A percentile compares a stretch with the other conserved stretches of the same genome.
These are phyloP conservation scores for Lapara coniferarum DNA, from an alignment of 2,888 invertebrate genomes.

Conservation along the genomic window DNA sequence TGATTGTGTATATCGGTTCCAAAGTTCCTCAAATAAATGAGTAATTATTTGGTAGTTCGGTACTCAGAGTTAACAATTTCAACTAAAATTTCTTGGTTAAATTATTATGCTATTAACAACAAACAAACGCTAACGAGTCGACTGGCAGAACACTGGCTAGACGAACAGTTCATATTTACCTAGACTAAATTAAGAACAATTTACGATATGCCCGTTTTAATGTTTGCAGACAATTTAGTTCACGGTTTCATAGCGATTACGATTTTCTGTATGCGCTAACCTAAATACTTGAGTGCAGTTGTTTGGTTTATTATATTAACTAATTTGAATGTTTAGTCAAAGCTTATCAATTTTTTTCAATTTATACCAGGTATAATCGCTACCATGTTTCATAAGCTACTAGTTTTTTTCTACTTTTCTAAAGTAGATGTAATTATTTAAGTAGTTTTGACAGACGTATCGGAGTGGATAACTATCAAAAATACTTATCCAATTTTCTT, in stretches of 20 bases:
- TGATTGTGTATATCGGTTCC: not conserved
- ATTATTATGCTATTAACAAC: slow-evolving; percentile 43
- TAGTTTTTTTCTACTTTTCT: too few species aligned
- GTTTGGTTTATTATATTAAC: not conserved
- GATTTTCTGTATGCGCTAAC: slow-evolving; percentile 53
- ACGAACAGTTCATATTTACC: slow-evolving; percentile 53
- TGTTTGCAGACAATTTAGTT: slow-evolving; percentile 74
- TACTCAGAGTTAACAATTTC: slow-evolving; percentile 26
- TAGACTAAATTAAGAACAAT: slow-evolving; percentile 74
- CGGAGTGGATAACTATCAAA: too few species aligned
- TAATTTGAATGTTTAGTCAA: not conserved
- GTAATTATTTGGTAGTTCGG: not conserved
- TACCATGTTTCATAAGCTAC: too few species aligned
- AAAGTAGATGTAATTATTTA: too few species aligned
- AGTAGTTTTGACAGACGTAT: too few species aligned
- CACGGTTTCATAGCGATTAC: slow-evolving; percentile 63
- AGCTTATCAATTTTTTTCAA: not conserved
- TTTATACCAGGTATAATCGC: too few species aligned
- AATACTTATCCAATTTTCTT: too few species aligned
- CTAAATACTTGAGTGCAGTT: slow-evolving; percentile 37
- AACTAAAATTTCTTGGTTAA: slow-evolving; percentile 32
- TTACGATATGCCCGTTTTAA: slow-evolving; percentile 71
- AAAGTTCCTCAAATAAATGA: not conserved
- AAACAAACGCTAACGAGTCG: slow-evolving; percentile 50
- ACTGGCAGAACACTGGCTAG: slow-evolving; percentile 48